These are phyloP conservation scores for Drosophila helvetica DNA, from an alignment of 2,888 invertebrate genomes.

Conservation along the genomic window DNA sequence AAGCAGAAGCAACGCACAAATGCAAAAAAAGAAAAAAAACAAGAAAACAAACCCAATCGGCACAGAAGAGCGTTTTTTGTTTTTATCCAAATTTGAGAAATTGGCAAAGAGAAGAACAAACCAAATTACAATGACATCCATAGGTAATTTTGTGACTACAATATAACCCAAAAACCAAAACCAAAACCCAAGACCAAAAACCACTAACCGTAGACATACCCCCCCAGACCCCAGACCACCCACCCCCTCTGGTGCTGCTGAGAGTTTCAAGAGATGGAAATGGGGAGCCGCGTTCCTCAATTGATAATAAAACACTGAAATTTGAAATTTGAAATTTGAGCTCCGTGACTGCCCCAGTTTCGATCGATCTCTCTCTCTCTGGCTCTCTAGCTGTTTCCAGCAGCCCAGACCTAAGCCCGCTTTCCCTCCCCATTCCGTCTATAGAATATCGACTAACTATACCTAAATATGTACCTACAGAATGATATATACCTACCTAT, in stretches of 20 bases:
- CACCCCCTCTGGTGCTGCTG: background rate
- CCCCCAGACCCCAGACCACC: background rate
- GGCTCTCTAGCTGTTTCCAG: background rate
- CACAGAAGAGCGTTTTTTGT: conserved; percentile 42
- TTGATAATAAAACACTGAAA: too few relatives aligned
- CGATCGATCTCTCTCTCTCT: too few relatives aligned
- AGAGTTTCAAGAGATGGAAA: background rate
- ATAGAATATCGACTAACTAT: too few relatives aligned
- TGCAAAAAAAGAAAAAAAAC: conserved; percentile 26
- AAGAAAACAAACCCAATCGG: conserved; percentile 29
- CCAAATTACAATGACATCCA: conserved; percentile 82
- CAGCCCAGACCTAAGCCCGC: too few relatives aligned
- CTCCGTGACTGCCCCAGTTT: too few relatives aligned
- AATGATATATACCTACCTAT: too few relatives aligned
- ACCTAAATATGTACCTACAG: too few relatives aligned
- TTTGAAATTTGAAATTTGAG: too few relatives aligned
- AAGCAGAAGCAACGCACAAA: conserved; percentile 24
- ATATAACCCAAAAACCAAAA: background rate
- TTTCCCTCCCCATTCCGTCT: too few relatives aligned
- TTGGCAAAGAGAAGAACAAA: conserved; percentile 62
- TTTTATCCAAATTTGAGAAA: conserved; percentile 61
- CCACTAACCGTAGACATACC: conserved; percentile 10
- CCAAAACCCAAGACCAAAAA: background rate
- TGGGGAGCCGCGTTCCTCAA: too few relatives aligned
- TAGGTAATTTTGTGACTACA: conserved; percentile 79